These are phyloP conservation scores for Tauraco erythrolophus DNA, from an alignment of 2,113 vertebrate genomes.

Conservation along the genomic window DNA sequence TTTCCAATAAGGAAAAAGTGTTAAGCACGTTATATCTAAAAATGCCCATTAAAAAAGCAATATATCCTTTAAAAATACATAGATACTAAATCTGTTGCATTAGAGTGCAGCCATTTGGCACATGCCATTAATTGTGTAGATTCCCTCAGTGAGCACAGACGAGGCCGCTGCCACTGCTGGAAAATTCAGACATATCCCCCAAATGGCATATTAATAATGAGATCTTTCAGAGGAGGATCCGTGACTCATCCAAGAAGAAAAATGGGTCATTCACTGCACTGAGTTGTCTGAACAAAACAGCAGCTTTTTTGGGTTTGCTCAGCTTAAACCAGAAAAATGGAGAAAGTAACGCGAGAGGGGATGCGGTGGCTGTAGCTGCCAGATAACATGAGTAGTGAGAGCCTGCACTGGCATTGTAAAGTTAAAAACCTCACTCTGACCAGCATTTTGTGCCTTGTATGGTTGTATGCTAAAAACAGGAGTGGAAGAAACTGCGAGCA, in stretches of 20 bases:
- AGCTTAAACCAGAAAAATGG: conserved; percentile 14
- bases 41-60: neutral
- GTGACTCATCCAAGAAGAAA: conserved; percentile 41
- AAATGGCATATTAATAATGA: conserved; percentile 56
- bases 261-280: conserved; percentile 34
- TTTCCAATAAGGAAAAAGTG: neutral
- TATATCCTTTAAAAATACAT: neutral
- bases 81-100: neutral
- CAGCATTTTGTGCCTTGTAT: neutral
- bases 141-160: neutral
- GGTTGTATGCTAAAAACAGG: neutral
- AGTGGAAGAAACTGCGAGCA: neutral
- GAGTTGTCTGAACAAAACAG: neutral
- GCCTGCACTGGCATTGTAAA: neutral
- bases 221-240: conserved; percentile 51
- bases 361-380: neutral
- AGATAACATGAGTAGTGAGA: neutral
- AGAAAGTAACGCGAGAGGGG: neutral
- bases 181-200: conserved; percentile 29
- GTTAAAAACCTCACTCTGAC: neutral
- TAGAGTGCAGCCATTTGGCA: neutral
- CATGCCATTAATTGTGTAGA: neutral
- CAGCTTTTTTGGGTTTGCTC: neutral
- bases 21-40: neutral
- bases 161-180: neutral